Base-by-base conservation (phyloP, 2,888 invertebrate species). In the Hofmannophila pseudospretella region DNA sequence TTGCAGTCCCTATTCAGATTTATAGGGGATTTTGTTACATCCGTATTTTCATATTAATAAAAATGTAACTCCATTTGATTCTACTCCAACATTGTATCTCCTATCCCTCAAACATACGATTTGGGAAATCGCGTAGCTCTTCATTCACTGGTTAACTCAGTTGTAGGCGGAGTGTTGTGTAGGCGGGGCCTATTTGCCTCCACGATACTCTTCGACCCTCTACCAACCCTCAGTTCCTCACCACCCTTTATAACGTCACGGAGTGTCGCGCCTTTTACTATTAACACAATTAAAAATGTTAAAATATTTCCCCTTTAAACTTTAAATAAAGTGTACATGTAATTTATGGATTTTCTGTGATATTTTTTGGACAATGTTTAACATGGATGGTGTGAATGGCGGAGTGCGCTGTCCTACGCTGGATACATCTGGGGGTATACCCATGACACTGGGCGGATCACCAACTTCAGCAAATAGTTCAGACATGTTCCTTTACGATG, bases 401-500 rank as follows among this genome's bases (percentile, higher is more conserved):
- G 35, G 37, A 5, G 41, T 59, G 10, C 50, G 58, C 13, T 68
- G 67, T 20, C 51, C 61, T 1, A 51, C 60, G 1, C 37, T 64
- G 44, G 72, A 67, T 8, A 50, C 42, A 25, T 40, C 34, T 37
- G 62, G 51, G 29, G 57, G 53, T 2, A 55, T 54, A 11, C 56
- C 68, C 2, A 41, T 58, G 32, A 44, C 58, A 2, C 49, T 56
- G 38, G 68, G 53, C 28, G 60, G 67, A 13, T 78, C 76, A 39
- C 89, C 85, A 36, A 88, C 70, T 54, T 90, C 76, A 50, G 71
- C 61, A 0, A 90, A 85, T 25, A 89, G 91, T 35, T 90, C 92
- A 1, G 94, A 94, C 63, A 87, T 93, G 59, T 92, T 91, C 58
- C 81, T 93, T n/a, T 92, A 91, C 49, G 90, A 90, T 56, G 89